These are phyloP conservation scores for Toxonevra muliebris DNA, from an alignment of 2,888 invertebrate genomes.

Conservation along the genomic window DNA sequence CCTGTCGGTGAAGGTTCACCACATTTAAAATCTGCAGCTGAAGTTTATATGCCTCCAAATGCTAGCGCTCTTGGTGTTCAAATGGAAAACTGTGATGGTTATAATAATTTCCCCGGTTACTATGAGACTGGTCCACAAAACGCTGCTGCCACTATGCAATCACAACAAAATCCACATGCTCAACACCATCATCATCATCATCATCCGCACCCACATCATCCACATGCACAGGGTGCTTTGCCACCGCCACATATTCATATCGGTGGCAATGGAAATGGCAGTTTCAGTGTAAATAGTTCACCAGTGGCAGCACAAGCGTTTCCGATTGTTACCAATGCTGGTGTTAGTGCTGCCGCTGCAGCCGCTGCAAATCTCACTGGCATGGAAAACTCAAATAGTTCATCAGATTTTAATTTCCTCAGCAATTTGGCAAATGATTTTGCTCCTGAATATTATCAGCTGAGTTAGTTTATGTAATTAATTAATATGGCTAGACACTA, in stretches of 20 bases:
- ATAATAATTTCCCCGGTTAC: constrained; percentile 52
- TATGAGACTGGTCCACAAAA: constrained; percentile 46
- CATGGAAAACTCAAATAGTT: constrained; percentile 86
- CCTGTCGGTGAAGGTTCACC: constrained; percentile 45
- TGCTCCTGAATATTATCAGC: constrained; percentile 86
- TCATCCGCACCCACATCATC: constrained; percentile 51
- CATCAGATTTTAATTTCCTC: constrained; percentile 93
- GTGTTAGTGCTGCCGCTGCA: constrained; percentile 26
- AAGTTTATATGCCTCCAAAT: constrained; percentile 39
- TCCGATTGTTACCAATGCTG: constrained; percentile 34
- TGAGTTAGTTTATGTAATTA: constrained; percentile 63
- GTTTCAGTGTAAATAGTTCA: constrained; percentile 19
- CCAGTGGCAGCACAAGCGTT: constrained; percentile 42
- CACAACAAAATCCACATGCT: constrained; percentile 66
- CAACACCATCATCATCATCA: constrained; percentile 68
- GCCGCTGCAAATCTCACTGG: constrained; percentile 72
- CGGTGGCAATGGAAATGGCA: constrained; percentile 24
- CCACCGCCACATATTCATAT: constrained; percentile 37
- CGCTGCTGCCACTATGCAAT: constrained; percentile 47
- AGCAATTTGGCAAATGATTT: constrained; percentile 93
- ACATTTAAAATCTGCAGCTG: constrained; percentile 20
- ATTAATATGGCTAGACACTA: too few relatives aligned
- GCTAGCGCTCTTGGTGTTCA: constrained; percentile 56
- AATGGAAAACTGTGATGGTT: constrained; percentile 60
- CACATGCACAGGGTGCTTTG: constrained; percentile 5